Percentiles rank a stretch among this genome's conserved stretches.
These are phyloP conservation scores for Leptoclinus maculatus DNA, from an alignment of 2,797 vertebrate species.

Conservation along the genomic window DNA sequence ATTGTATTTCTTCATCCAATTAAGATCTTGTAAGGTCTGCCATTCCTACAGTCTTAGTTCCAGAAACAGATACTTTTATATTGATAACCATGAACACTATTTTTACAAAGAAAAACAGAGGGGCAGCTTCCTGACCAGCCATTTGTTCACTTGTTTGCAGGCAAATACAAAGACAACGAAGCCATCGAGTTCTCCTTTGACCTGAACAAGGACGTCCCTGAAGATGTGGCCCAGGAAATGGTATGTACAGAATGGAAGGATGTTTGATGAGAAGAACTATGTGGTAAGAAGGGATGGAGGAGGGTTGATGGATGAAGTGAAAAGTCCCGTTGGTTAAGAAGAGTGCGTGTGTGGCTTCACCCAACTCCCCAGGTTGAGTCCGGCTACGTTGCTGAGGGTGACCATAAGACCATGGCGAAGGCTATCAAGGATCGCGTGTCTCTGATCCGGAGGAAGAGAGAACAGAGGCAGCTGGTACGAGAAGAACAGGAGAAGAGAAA, in stretches of 20 bases:
- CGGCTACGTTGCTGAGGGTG: slow-evolving; percentile 96
- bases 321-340: neutral
- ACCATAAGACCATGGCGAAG: slow-evolving; percentile 99
- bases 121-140: neutral
- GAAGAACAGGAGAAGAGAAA: slow-evolving; percentile 93
- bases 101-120: neutral
- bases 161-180: slow-evolving; percentile 99
- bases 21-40: neutral
- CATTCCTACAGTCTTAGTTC: too few species aligned
- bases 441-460: slow-evolving; percentile 94
- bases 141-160: slow-evolving; percentile 45
- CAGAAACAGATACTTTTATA: neutral
- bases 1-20: neutral
- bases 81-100: neutral
- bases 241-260: slow-evolving; percentile 70
- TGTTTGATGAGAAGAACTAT: neutral
- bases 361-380: slow-evolving; percentile 90
- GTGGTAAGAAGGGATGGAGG: neutral
- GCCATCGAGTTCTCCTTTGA: slow-evolving; percentile 99
- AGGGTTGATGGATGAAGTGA: neutral
- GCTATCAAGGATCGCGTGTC: slow-evolving; percentile 98
- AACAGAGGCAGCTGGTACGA: slow-evolving; percentile 93
- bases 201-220: slow-evolving; percentile 95
- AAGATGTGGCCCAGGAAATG: slow-evolving; percentile 99
- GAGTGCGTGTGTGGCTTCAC: neutral